Evolutionary conservation across 1,140 invertebrate genomes (phyloP).

Genomic region (Proctacanthus coquilletti): DNA sequence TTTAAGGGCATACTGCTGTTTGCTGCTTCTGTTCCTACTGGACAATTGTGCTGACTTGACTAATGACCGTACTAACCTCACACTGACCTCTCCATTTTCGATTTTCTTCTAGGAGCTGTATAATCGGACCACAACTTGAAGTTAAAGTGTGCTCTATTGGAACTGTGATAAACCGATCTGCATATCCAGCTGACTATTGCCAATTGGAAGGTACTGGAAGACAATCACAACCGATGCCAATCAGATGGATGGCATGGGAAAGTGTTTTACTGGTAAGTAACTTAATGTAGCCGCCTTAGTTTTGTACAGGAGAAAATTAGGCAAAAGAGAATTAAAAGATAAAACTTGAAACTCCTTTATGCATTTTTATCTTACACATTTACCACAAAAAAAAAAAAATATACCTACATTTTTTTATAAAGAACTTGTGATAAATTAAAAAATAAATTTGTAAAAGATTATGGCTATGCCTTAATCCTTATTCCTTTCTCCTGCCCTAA

Average conservation of each 20-base stretch:
- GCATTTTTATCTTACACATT: no score
- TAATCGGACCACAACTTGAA: constrained; percentile 59
- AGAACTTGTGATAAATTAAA: no score
- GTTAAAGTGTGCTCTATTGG: constrained; percentile 75
- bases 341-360: no score
- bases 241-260: constrained; percentile 74
- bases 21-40: no score
- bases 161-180: constrained; percentile 41
- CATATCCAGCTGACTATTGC: constrained; percentile 56
- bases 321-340: neutral
- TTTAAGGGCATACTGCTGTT: no score
- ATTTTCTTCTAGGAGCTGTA: constrained; percentile 53
- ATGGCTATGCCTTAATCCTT: no score
- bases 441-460: no score
- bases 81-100: constrained; percentile 7
- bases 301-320: neutral
- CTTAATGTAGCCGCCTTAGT: constrained; percentile 1
- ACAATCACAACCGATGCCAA: constrained; percentile 42
- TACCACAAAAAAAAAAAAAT: no score
- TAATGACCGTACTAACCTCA: no score
- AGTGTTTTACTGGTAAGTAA: constrained; percentile 57
- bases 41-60: no score
- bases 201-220: constrained; percentile 41
- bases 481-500: no score
- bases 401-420: no score